Conservation (phyloP, 2,888 invertebrate species). For the Spodoptera littoralis region DNA sequence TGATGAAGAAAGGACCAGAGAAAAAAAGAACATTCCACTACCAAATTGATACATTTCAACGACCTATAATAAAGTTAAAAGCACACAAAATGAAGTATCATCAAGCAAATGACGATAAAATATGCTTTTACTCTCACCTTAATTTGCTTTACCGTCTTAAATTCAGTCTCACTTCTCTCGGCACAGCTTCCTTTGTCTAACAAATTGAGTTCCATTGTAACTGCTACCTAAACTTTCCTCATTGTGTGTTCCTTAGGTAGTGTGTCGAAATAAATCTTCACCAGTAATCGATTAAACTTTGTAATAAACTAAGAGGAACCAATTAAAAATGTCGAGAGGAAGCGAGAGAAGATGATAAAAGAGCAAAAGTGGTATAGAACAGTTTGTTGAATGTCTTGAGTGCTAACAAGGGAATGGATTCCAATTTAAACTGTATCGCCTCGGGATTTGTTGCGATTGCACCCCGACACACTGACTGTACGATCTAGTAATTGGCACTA, state of each 20-base stretch:
- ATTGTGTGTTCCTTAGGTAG: conserved; percentile 14
- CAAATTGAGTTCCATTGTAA: conserved; percentile 24
- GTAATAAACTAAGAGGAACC: conserved; percentile 24
- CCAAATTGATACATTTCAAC: no score
- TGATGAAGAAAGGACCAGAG: no score
- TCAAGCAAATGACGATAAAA: no score
- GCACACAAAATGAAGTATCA: no score
- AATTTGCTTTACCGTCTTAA: no score
- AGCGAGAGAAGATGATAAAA: conserved; percentile 14
- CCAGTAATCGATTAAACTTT: conserved; percentile 28
- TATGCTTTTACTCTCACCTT: no score
- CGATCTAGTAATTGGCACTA: conserved; percentile 37
- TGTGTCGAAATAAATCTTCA: conserved; percentile 36
- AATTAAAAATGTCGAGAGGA: conserved; percentile 31
- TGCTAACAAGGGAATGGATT: conserved; percentile 46
- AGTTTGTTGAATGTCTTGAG: conserved; percentile 42
- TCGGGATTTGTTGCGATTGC: conserved; percentile 32
- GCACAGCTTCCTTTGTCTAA: conserved; percentile 18
- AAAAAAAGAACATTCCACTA: no score
- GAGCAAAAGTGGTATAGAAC: conserved; percentile 18
- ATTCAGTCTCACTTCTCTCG: no score
- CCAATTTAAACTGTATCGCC: conserved; percentile 48
- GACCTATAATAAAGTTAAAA: no score
- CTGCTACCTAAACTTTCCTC: conserved; percentile 40
- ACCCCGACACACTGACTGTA: conserved; percentile 20